Conservation (phyloP, 2,113 vertebrate genomes). For the Vicugna pacos region DNA sequence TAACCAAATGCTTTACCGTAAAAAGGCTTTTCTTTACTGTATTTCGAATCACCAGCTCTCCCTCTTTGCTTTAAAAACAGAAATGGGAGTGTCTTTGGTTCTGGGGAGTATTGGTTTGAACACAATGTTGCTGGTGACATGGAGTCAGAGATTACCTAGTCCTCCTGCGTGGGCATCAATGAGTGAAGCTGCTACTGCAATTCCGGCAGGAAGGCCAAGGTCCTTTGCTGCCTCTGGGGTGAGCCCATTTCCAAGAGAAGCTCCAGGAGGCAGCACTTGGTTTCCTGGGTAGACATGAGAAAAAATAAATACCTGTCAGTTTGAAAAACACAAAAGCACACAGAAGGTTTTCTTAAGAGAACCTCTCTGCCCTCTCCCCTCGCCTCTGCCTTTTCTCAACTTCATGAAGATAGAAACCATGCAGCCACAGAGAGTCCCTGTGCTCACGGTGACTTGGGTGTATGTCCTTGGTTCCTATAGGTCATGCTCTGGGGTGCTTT, state of each 20-base stretch:
- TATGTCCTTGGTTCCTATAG: background rate
- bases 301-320: constrained; percentile 83
- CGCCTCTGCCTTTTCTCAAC: constrained; percentile 20
- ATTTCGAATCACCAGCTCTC: background rate
- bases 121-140: accelerated
- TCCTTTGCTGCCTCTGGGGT: constrained; percentile 90
- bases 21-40: background rate
- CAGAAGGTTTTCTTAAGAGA: constrained; percentile 33
- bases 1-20: background rate
- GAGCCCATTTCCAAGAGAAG: constrained; percentile 91
- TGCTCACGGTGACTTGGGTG: constrained; percentile 59
- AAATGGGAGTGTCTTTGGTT: background rate
- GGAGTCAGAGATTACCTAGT: constrained; percentile 88
- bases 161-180: constrained; percentile 99
- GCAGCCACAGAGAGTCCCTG: background rate
- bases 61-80: background rate
- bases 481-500: background rate
- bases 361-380: constrained; percentile 19
- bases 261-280: constrained; percentile 91
- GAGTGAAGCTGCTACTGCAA: constrained; percentile 94
- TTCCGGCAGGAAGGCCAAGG: constrained; percentile 91
- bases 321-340: constrained; percentile 81
- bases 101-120: background rate
- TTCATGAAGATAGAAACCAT: constrained; percentile 62
- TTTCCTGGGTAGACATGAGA: constrained; percentile 90